Base-by-base conservation (phyloP, 2,888 invertebrate genomes). In the Hypselothyrea guttata region DNA sequence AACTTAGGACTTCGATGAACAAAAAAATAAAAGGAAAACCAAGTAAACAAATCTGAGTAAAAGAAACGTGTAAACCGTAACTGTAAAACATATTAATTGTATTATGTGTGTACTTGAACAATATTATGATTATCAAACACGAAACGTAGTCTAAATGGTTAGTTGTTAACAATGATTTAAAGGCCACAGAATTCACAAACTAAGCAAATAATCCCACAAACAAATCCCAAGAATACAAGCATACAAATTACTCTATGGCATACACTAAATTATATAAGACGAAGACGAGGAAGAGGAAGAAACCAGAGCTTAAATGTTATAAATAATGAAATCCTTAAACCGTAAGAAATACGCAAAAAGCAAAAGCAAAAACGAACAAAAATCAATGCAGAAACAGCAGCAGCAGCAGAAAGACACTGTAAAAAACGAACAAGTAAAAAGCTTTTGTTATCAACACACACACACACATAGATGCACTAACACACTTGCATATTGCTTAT, bases 241-340 rank as follows among this genome's bases (percentile, higher is more conserved):
- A 71, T 49, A 52, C 38, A 49, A 16, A 38, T 22, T 56, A 41
- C 49, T 46, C 62, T 75, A 78, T 71, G 83, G 75, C 86, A 74
- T 61, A 84, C 71, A 79, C 60, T 57, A 54, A 71, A 64, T 55
- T 73, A 60, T 66, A 64, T 78, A 67, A 63, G 61, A 85, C 69
- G 54, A 70, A 73, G 84, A 53, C 48, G 54, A 67, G 61, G 61
- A 85, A 71, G 54, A 70, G 70, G 84, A 53, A 54, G 54, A 85
- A 81, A 75, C 85, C 65, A 85, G 81, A 81, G 81, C 81, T 81
- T 81, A 81, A 84, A 75, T 52, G 52, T 56, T 68, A 72, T 54
- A 72, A 72, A 65, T 54, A 75, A 22, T 22, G 22, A 73, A 68
- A 69, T 51, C 65, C 70, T 56, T 62, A 62, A 70, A 65, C 65